Evolutionary conservation across 2,113 vertebrate genomes (phyloP), one percentile per base, ranked within the genome.

Genomic region (Numida meleagris): DNA sequence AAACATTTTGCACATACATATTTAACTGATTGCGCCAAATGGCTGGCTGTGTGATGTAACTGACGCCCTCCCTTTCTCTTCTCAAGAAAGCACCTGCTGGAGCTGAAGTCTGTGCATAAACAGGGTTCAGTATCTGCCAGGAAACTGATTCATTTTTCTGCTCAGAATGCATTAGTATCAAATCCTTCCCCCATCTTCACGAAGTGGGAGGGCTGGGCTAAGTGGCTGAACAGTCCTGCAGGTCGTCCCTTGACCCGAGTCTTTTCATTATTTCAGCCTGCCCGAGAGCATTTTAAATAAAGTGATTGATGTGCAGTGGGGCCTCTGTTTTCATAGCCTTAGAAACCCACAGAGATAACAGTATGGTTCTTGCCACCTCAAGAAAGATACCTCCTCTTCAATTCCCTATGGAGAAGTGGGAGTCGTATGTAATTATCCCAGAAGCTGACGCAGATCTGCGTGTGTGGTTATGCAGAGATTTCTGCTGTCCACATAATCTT

Each of bases 61-160:
- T 94, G 93, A 95, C 83, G 77, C 68, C 66, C 67, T 94, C 81
- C 88, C 73, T 90, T 95, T 91, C 86, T 91, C 78, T 70, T 92
- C 94, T 94, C 88, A 82, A 96, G 90, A 95, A 92, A 91, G 88
- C 96, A 97, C 94, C 93, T 97, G 85, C 96, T 95, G 82, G 82
- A 95, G 82, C 85, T 82, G 91, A 95, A 93, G 85, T 48, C 80
- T 89, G 82, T 83, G 90, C 93, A 92, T 95, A 83, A 93, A 92
- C 80, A 94, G 46, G 29, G 70, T 94, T 92, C 50, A 62, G 94
- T 90, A 91, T 97, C 73, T 95, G 85, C 86, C 84, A 91, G 94
- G 91, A 96, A 97, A 86, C 70, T 90, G 96, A 97, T 78, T 97
- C 92, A 95, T 95, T 97, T 97, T 96, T 93, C 86, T 93, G 14